phyloP scores from a whole-genome alignment of 2,888 invertebrate genomes.

The Amiota mariae region DNA sequence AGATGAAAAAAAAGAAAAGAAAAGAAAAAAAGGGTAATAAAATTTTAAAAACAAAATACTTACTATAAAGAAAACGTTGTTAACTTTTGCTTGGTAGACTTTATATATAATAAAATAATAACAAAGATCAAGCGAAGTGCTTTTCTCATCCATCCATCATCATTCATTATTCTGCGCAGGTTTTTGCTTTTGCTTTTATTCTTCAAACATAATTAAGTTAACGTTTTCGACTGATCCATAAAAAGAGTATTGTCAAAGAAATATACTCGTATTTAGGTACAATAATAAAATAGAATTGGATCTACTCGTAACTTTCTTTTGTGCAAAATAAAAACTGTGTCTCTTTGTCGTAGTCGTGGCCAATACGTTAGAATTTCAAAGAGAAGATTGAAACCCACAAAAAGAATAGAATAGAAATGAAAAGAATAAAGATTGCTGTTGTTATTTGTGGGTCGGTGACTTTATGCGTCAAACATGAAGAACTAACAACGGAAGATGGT shows the following conservation, averaged over 20 bases:
- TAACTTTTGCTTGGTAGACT: too few relatives aligned
- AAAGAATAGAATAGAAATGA: background rate
- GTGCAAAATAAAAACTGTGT: too few relatives aligned
- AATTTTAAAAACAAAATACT: background rate
- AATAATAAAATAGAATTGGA: too few relatives aligned
- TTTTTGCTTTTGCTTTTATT: constrained; percentile 1
- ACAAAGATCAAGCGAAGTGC: too few relatives aligned
- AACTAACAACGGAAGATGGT: too few relatives aligned
- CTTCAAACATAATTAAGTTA: constrained; percentile 13
- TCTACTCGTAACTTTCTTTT: too few relatives aligned
- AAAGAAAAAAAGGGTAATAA: background rate
- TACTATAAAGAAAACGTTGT: too few relatives aligned
- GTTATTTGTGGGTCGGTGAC: constrained; percentile 1
- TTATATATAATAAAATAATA: too few relatives aligned
- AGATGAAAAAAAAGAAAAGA: background rate
- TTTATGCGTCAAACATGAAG: background rate
- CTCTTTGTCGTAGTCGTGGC: too few relatives aligned
- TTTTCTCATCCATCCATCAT: too few relatives aligned
- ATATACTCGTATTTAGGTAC: too few relatives aligned
- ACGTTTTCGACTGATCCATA: background rate
- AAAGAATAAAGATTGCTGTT: background rate
- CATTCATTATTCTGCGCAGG: background rate
- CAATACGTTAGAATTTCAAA: background rate
- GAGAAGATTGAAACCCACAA: background rate
- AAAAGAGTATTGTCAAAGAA: too few relatives aligned